Evolutionary conservation across 2,888 invertebrate species (phyloP), one percentile per base, ranked within the genome.

Genomic region (Meiosimyza decipiens): DNA sequence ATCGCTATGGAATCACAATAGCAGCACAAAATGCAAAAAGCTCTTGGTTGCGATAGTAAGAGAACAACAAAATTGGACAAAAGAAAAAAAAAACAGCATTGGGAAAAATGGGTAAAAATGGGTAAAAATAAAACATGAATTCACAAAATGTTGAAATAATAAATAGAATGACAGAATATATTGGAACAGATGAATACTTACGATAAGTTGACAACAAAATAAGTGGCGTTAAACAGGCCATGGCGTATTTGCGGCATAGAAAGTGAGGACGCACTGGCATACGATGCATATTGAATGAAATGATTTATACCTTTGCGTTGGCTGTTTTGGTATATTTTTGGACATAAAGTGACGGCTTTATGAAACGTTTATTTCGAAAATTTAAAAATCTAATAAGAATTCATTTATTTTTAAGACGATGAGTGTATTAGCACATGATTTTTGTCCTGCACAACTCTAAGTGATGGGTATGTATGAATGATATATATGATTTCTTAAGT

Each of bases 91-190:
- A 59, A 69, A 69, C 16, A 18, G 74, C 74, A 40, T 40, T 5
- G 40, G 40, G 40, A 9, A 40, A 47, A 33, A 65, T 28, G 28
- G 28, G 28, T 4, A 9, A 40, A 47, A 33, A 65, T 28, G 28
- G 28, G 28, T 4, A 28, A 28, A 28, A 28, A 28, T 28, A 28
- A 28, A 28, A 28, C 28, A 52, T 65, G 28, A 65, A 65, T 51
- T 63, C 79, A 77, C 81, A 82, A 40, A 82, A 82, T 82, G 82
- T 77, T 77, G 77, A 82, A 81, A 82, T 82, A 82, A 82, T 80
- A 82, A 82, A 82, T 82, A 82, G 81, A 64, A 51, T 50, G 64
- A 51, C 64, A 64, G 64, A 51, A 64, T 50, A 22, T 50, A 64
- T 64, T 64, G 64, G 51, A 18, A 64, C 50, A 50, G 64, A 51